Evolutionary conservation across 2,113 vertebrate species (phyloP).

Genomic region (Anser cygnoides): DNA sequence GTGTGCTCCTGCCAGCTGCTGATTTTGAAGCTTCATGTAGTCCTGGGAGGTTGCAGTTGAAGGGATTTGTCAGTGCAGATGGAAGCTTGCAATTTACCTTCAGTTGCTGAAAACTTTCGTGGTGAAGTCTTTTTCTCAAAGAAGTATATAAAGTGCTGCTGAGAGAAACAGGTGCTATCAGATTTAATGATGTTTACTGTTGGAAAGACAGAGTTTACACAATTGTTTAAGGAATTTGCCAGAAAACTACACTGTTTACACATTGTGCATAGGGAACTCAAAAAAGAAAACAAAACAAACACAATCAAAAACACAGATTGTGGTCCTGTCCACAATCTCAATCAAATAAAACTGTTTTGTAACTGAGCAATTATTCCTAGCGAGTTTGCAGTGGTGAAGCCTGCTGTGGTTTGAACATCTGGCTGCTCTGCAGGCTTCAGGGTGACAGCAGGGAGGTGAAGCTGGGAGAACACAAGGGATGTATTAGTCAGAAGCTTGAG

Average conservation of each 20-base stretch:
- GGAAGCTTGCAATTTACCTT: background rate
- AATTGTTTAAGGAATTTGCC: background rate
- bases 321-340: background rate
- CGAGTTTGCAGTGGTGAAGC: background rate
- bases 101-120: background rate
- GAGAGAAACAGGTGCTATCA: background rate
- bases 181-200: background rate
- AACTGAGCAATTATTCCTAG: background rate
- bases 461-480: background rate
- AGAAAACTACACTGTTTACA: background rate
- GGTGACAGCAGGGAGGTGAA: background rate
- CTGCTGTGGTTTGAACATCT: background rate
- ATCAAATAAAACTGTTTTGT: background rate
- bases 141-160: background rate
- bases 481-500: background rate
- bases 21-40: background rate
- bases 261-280: background rate
- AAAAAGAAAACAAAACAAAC: background rate
- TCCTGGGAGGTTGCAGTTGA: background rate
- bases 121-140: background rate
- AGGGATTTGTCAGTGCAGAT: background rate
- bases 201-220: background rate
- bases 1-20: background rate
- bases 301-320: background rate
- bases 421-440: background rate